These are phyloP conservation scores for Ctenodactylus gundi DNA, from an alignment of 2,113 vertebrate genomes.

Conservation along the genomic window DNA sequence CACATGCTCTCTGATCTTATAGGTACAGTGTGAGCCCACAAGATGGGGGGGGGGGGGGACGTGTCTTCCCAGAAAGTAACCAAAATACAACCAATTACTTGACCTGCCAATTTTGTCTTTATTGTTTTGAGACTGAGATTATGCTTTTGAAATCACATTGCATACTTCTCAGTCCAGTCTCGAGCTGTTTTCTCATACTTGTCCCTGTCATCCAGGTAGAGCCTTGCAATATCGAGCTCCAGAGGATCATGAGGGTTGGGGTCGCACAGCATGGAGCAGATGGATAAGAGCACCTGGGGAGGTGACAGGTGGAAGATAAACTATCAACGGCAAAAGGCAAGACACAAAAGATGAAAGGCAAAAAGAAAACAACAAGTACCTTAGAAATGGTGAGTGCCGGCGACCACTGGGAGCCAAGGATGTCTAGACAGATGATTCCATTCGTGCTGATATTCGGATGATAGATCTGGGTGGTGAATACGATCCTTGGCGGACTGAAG, in stretches of 20 bases:
- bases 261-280: too few species aligned
- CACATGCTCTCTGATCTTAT: neutral
- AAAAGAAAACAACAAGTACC: too few species aligned
- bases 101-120: neutral
- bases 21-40: neutral
- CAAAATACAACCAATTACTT: neutral
- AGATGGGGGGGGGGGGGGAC: neutral
- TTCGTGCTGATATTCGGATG: neutral
- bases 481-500: neutral
- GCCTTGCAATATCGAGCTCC: neutral
- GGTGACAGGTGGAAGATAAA: too few species aligned
- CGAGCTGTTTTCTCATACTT: neutral
- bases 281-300: neutral
- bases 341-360: too few species aligned
- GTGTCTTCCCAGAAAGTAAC: neutral
- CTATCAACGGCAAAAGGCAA: too few species aligned
- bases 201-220: neutral
- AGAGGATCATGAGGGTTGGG: neutral
- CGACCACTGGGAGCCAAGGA: neutral
- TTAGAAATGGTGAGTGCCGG: constrained; percentile 20
- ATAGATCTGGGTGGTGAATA: neutral
- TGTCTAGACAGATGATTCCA: neutral
- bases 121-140: neutral
- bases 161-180: constrained; percentile 17
- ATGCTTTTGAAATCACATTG: neutral